Evolutionary conservation across 2,888 invertebrate species (phyloP).

Genomic region (Syritta pipiens): DNA sequence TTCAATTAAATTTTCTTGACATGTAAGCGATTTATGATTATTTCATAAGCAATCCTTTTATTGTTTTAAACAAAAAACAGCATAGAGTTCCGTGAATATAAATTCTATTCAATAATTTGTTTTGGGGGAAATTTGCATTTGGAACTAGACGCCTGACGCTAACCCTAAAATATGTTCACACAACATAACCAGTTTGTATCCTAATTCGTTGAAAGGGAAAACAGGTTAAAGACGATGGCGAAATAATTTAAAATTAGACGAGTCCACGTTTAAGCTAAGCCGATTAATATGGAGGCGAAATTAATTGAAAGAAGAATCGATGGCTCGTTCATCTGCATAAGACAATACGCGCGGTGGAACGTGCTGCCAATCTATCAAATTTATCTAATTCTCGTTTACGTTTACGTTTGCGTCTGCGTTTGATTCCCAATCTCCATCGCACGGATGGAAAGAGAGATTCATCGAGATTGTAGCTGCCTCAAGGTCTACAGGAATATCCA

Average conservation of each 20-base stretch:
- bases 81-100: too few species aligned
- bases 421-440: too few species aligned
- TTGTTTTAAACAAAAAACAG: not conserved
- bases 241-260: slow-evolving; percentile 26
- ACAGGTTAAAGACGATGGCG: slow-evolving; percentile 32
- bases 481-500: slow-evolving; percentile 17
- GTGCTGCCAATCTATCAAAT: slow-evolving; percentile 25
- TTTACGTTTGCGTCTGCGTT: too few species aligned
- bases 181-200: slow-evolving; percentile 7
- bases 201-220: slow-evolving; percentile 18
- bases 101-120: too few species aligned
- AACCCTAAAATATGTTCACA: slow-evolving; percentile 8
- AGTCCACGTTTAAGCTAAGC: slow-evolving; percentile 15
- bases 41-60: slow-evolving; percentile 12
- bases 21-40: slow-evolving; percentile 22
- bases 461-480: slow-evolving; percentile 22
- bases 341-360: slow-evolving; percentile 8
- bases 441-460: too few species aligned
- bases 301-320: slow-evolving; percentile 7
- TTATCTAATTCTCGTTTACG: slow-evolving; percentile 15
- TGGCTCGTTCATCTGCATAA: not conserved
- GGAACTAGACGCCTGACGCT: too few species aligned
- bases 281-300: slow-evolving; percentile 24
- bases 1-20: slow-evolving; percentile 57
- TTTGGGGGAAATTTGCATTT: slow-evolving; percentile 30